Percentiles rank a stretch among this genome's conserved stretches.
phyloP scores from a whole-genome alignment of 2,113 vertebrate species.

The Brachionichthys hirsutus region DNA sequence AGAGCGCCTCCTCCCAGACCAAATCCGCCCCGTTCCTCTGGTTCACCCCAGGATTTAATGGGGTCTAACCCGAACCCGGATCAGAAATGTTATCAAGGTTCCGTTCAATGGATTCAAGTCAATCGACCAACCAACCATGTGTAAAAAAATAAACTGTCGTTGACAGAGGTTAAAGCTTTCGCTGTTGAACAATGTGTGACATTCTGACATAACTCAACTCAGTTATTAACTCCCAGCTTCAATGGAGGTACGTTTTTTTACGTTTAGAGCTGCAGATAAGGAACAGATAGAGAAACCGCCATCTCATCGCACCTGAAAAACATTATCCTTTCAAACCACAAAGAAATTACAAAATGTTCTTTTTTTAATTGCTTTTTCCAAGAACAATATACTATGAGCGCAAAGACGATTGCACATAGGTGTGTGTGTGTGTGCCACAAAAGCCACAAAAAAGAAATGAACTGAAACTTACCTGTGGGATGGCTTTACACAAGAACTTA shows the following conservation, averaged over 20 bases:
- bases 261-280: conserved; percentile 37
- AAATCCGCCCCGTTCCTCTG: too few relatives aligned
- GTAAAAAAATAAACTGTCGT: conserved; percentile 6
- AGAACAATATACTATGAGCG: conserved; percentile 1
- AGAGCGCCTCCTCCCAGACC: too few relatives aligned
- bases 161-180: too few relatives aligned
- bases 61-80: too few relatives aligned
- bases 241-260: conserved; percentile 27
- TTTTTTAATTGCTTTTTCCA: conserved; percentile 3
- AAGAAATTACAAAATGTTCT: conserved; percentile 9
- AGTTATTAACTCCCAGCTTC: conserved; percentile 54
- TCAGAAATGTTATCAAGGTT: too few relatives aligned
- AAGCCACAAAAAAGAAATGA: background rate
- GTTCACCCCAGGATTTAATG: too few relatives aligned
- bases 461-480: background rate
- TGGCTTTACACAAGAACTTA: background rate
- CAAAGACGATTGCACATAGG: background rate
- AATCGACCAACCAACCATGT: too few relatives aligned
- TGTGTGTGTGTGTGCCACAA: background rate
- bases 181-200: conserved; percentile 5
- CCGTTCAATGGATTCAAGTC: too few relatives aligned
- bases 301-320: conserved; percentile 11
- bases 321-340: conserved; percentile 30
- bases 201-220: conserved; percentile 39
- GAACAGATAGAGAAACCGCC: conserved; percentile 30